A percentile compares a stretch with the other conserved stretches of the same genome.
Conservation (phyloP, 2,888 invertebrate genomes). For the Pediacus dermestoides region DNA sequence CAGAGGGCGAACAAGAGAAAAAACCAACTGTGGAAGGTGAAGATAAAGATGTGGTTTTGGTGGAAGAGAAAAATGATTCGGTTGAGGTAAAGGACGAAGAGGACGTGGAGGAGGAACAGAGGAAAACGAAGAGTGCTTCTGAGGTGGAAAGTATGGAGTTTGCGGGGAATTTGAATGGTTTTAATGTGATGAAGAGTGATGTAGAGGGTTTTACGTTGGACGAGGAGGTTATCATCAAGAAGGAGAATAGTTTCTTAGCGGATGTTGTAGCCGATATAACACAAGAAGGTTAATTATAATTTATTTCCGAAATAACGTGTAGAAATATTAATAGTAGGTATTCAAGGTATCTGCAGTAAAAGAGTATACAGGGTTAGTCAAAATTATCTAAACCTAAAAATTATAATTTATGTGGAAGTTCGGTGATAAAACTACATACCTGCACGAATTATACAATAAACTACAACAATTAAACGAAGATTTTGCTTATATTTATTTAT, state of each 20-base stretch:
- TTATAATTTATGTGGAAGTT: too few relatives aligned
- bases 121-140: slow-evolving; percentile 20
- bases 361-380: too few relatives aligned
- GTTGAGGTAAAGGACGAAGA: slow-evolving; percentile 18
- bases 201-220: slow-evolving; percentile 32
- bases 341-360: too few relatives aligned
- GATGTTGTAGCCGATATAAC: slow-evolving; percentile 32
- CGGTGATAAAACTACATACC: too few relatives aligned
- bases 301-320: too few relatives aligned
- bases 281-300: slow-evolving; percentile 28
- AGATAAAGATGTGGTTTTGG: slow-evolving; percentile 11
- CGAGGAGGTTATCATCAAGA: slow-evolving; percentile 35
- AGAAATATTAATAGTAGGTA: too few relatives aligned
- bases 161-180: slow-evolving; percentile 6
- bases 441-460: too few relatives aligned
- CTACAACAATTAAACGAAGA: too few relatives aligned
- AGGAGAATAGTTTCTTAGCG: slow-evolving; percentile 33
- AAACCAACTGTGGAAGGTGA: slow-evolving; percentile 31
- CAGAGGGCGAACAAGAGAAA: slow-evolving; percentile 26
- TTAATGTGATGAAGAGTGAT: slow-evolving; percentile 33
- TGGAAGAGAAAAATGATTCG: too few relatives aligned
- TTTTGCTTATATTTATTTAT: too few relatives aligned
- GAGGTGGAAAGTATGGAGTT: slow-evolving; percentile 2
- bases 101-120: slow-evolving; percentile 16
- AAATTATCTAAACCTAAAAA: too few relatives aligned